Evolutionary conservation across 2,113 vertebrate species (phyloP), one percentile per base, ranked within the genome.

Genomic region (Paradoxurus hermaphroditus): DNA sequence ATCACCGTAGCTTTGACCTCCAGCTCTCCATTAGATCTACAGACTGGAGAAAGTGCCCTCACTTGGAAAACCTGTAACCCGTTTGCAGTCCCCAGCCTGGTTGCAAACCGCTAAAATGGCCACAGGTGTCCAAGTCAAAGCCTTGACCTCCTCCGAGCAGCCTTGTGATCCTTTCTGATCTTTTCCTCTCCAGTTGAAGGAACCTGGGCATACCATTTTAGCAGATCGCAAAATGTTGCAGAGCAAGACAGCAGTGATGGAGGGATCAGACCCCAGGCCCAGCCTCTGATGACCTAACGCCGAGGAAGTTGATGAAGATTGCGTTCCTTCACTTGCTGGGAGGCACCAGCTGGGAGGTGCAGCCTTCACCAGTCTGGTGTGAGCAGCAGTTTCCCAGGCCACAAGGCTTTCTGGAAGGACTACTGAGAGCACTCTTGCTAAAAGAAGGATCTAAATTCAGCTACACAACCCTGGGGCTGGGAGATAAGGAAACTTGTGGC

Each of bases 381-480:
- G 44, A 19, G 12, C 39, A 25, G 19, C 14, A 1, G 15, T 67
- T 27, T 73, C 87, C 36, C 67, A 56, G 67, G 31, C 65, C 63
- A 34, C 72, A 29, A 3, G 59, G 41, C 65, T 44, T n/a, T 0
- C 3, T 34, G 18, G 34, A 41, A n/a, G 29, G 11, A 27, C n/a
- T 77, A 19, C 89, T 70, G 27, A 77, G 39, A 82, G 39, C 36
- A n/a, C 11, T 5, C 13, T 21, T 59, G 41, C 44, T 79, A 87
- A 70, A 46, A 1, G 1, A 73, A 95, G 78, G n/a, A n/a, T 90
- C 65, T 92, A 63, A 90, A 95, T 96, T 65, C 84, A 94, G 75
- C 62, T 31, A 59, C 62, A 23, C 12, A 4, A 34, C 41, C 3
- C 0, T 21, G 44, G 56, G 11, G 25, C 79, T 81, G 31, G 29